Percentiles rank a stretch among this genome's conserved stretches.
These are phyloP conservation scores for Lamprologus sp. DNA, from an alignment of 2,113 vertebrate species.

Conservation along the genomic window DNA sequence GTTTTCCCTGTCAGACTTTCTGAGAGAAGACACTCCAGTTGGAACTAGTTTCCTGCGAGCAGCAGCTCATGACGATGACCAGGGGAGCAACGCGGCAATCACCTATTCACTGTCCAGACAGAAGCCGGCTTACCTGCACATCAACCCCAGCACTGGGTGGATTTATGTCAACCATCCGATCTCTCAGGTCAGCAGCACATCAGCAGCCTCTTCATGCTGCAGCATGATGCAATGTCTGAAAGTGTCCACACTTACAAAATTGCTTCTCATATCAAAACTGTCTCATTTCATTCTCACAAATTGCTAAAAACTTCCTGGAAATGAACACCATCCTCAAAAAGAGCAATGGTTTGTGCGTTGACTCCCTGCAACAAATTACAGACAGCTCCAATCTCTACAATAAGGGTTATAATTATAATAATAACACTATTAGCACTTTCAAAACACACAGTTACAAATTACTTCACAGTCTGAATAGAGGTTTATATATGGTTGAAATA, in stretches of 20 bases:
- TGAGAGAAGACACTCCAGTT: slow-evolving; percentile 78
- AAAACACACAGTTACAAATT: background rate
- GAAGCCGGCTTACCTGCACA: slow-evolving; percentile 78
- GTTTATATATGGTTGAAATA: background rate
- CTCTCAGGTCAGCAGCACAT: slow-evolving; percentile 68
- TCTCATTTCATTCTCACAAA: background rate
- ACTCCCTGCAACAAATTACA: background rate
- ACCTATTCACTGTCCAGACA: slow-evolving; percentile 76
- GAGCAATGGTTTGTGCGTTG: background rate
- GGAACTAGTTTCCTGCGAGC: slow-evolving; percentile 82
- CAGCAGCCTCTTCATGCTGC: background rate
- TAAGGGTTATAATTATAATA: background rate
- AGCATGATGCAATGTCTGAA: background rate
- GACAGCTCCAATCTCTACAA: background rate
- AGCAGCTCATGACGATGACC: slow-evolving; percentile 82
- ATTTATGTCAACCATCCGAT: slow-evolving; percentile 79
- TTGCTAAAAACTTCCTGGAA: background rate
- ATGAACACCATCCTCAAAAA: background rate
- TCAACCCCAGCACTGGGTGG: slow-evolving; percentile 85
- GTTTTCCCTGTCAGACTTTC: slow-evolving; percentile 71
- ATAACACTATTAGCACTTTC: background rate
- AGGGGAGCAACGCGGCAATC: slow-evolving; percentile 82
- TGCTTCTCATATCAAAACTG: background rate
- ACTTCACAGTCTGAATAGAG: background rate
- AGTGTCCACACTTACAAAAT: background rate